These are phyloP conservation scores for Gadopsis bispinosus DNA, from an alignment of 2,797 vertebrate species.

Conservation along the genomic window DNA sequence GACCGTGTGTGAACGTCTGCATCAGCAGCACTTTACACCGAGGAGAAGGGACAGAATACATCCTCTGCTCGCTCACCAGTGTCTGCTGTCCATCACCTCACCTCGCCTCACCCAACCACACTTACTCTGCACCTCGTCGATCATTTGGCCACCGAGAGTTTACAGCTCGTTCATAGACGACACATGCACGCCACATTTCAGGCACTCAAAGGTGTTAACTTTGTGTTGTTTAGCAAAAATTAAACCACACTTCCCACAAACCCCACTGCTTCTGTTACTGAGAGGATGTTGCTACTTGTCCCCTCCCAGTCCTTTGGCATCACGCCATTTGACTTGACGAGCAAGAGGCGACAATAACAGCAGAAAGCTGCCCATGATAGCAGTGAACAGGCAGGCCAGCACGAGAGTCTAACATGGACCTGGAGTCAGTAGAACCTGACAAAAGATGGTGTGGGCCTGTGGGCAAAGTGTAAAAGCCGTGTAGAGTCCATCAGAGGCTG, in stretches of 20 bases:
- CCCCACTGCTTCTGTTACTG: neutral
- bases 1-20: slow-evolving; percentile 35
- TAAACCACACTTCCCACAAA: slow-evolving; percentile 12
- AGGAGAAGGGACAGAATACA: slow-evolving; percentile 41
- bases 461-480: neutral
- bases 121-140: neutral
- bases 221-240: neutral
- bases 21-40: slow-evolving; percentile 63
- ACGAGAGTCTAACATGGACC: neutral
- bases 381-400: neutral
- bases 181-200: neutral
- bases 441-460: neutral
- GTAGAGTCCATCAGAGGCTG: neutral
- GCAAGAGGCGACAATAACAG: slow-evolving; percentile 18
- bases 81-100: slow-evolving; percentile 22
- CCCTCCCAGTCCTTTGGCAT: slow-evolving; percentile 30
- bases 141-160: slow-evolving; percentile 10
- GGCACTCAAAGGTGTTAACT: neutral
- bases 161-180: neutral
- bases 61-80: slow-evolving; percentile 20
- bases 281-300: slow-evolving; percentile 30
- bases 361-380: slow-evolving; percentile 1
- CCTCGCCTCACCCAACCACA: neutral
- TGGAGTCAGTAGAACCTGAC: slow-evolving; percentile 3
- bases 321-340: slow-evolving; percentile 26